These are phyloP conservation scores for Ciconia stormi DNA, from an alignment of 2,113 vertebrate species.

Conservation along the genomic window DNA sequence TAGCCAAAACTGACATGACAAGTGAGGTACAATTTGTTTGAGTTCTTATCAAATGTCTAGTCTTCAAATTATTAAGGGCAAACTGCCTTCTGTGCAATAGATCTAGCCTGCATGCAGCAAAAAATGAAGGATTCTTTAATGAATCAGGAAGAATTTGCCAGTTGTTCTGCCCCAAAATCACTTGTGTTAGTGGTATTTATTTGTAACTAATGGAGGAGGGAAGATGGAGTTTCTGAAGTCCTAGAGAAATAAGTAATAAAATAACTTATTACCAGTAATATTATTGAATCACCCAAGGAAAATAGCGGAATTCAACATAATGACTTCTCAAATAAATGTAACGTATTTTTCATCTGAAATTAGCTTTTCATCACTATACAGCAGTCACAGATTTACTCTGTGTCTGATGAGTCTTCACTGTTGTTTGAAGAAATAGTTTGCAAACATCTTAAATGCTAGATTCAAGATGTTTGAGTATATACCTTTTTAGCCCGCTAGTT, in stretches of 20 bases:
- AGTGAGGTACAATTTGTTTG: constrained; percentile 49
- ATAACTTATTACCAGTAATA: background rate
- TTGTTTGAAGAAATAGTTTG: background rate
- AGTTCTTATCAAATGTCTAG: constrained; percentile 52
- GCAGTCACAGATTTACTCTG: background rate
- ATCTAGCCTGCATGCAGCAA: background rate
- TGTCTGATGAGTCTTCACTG: background rate
- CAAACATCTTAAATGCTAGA: background rate
- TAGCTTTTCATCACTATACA: background rate
- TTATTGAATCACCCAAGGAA: background rate
- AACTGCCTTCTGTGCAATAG: constrained; percentile 2
- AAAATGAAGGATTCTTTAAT: background rate
- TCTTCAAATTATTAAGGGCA: constrained; percentile 46
- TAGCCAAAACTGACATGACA: constrained; percentile 37
- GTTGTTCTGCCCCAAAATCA: background rate
- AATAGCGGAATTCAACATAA: background rate
- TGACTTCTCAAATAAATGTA: background rate
- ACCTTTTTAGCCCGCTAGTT: background rate
- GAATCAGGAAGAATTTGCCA: background rate
- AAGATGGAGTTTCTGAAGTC: background rate
- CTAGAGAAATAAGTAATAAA: background rate
- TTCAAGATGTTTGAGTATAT: background rate
- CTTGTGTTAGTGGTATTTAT: background rate
- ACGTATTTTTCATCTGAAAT: background rate
- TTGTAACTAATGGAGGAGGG: background rate